Base-by-base conservation (phyloP, 1,140 invertebrate species). In the Formica exsecta region DNA sequence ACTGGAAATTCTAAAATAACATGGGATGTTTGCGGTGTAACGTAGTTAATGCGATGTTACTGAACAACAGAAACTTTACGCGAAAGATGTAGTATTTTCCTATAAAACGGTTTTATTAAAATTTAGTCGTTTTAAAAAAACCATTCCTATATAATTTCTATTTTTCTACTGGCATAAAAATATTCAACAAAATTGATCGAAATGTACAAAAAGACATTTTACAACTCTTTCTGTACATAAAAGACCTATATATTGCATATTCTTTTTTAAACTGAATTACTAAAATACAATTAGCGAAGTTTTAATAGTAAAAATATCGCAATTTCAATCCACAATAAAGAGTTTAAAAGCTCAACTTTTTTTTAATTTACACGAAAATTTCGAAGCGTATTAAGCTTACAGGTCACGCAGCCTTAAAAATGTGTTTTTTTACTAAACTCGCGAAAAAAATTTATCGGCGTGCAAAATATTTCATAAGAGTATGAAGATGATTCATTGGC, bases 401-500 rank as follows among this genome's bases (percentile, higher is more conserved):
- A 68, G 25, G n/a, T 13, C 19, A 16, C 13, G 13, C 22, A 11
- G 22, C 16, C 19, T 29, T 71, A 3, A 32, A 73, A 48, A 74
- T 32, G 6, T 19, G 38, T 61, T 7, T 71, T 9, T 19, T 22
- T 4, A 41, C 22, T 4, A 7, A 36, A 19, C 19, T 73, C 9
- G 62, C 13, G 9, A 44, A 73, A 68, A 71, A 61, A 71, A 73
- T 73, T 48, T 11, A 7, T 25, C 13, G 25, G 54, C 68, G 19
- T 22, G 54, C 38, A 44, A n/a, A 74, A 73, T 83, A 74, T 74
- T 73, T 73, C 29, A 48, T 61, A 44, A 73, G 54, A 29, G 61
- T 29, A 16, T n/a, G 13, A 44, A 6, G 32, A 83, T 83, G 61
- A 83, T 73, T 73, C 54, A 83, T 19, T 22, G 25, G 68, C 25